Evolutionary conservation across 2,888 invertebrate genomes (phyloP), one percentile per base, ranked within the genome.

Genomic region (Mimas tiliae): DNA sequence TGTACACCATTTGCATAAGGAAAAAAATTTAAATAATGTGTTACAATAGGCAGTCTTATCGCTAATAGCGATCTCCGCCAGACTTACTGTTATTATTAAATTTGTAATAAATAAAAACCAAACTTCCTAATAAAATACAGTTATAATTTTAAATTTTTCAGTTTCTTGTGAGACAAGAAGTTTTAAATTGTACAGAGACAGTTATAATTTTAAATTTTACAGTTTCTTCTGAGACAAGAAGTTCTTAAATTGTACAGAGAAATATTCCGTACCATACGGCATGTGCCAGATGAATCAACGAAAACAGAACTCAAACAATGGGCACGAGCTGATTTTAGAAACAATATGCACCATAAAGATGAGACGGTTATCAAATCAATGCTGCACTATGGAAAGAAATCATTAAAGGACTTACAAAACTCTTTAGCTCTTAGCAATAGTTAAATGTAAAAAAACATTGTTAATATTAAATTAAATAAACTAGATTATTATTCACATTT

Each of bases 141-240:
- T 6, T 34, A 34, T 34, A 34, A 34, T 34, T 34, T 34, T 33
- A 27, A 3, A 16, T n/a, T n/a, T n/a, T n/a, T n/a, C n/a, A n/a
- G n/a, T n/a, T n/a, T n/a, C n/a, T n/a, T n/a, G n/a, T n/a, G n/a
- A n/a, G n/a, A n/a, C n/a, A n/a, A n/a, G n/a, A n/a, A n/a, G n/a
- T n/a, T n/a, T n/a, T n/a, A n/a, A n/a, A n/a, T n/a, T n/a, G n/a
- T n/a, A n/a, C n/a, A n/a, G n/a, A n/a, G n/a, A 0, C 19, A 53
- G 9, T 52, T 21, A 1, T 52, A 64, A 21, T 19, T 34, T 51
- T 12, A 64, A 12, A 42, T 7, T 11, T 66, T 38, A 67, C 86
- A 98, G 97, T 98, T 98, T 85, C 94, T 98, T 85, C 85, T 97
- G 42, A 95, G 97, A 12, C 96, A 96, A 88, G 96, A 97, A 88